phyloP scores from a whole-genome alignment of 2,797 vertebrate genomes.

The Uromys caudimaculatus region DNA sequence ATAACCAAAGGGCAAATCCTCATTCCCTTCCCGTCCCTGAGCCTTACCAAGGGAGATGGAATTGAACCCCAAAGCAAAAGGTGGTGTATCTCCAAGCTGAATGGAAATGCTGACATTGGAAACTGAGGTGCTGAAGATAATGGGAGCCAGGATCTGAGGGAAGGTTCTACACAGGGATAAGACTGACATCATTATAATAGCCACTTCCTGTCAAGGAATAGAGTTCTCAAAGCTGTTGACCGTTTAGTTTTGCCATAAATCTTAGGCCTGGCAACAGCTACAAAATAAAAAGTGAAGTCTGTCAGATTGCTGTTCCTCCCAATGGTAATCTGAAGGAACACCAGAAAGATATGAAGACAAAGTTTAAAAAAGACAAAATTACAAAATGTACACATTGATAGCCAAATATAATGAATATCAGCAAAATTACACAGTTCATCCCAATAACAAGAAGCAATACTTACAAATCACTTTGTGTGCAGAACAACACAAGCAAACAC shows the following conservation, averaged over 20 bases:
- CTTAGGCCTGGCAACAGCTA: conserved; percentile 8
- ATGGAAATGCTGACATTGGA: conserved; percentile 96
- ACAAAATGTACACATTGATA: conserved; percentile 28
- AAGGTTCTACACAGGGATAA: conserved; percentile 86
- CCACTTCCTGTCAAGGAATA: conserved; percentile 23
- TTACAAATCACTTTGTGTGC: background rate
- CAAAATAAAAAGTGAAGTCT: conserved; percentile 16
- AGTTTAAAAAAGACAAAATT: background rate
- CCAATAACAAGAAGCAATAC: conserved; percentile 19
- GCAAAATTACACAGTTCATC: background rate
- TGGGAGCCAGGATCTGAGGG: conserved; percentile 93
- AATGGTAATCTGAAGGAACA: conserved; percentile 19
- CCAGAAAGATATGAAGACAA: background rate
- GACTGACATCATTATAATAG: background rate
- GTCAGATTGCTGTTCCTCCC: background rate
- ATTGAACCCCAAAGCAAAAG: conserved; percentile 97
- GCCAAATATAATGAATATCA: background rate
- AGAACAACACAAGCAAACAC: conserved; percentile 14
- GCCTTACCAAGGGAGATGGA: conserved; percentile 92
- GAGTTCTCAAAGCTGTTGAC: background rate
- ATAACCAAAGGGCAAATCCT: conserved; percentile 40
- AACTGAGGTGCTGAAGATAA: conserved; percentile 92
- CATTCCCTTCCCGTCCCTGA: background rate
- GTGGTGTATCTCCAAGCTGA: conserved; percentile 96
- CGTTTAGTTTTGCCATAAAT: conserved; percentile 25